phyloP scores from a whole-genome alignment of 53 echinoderm and acorn worm species.

The Stichopus horrens region DNA sequence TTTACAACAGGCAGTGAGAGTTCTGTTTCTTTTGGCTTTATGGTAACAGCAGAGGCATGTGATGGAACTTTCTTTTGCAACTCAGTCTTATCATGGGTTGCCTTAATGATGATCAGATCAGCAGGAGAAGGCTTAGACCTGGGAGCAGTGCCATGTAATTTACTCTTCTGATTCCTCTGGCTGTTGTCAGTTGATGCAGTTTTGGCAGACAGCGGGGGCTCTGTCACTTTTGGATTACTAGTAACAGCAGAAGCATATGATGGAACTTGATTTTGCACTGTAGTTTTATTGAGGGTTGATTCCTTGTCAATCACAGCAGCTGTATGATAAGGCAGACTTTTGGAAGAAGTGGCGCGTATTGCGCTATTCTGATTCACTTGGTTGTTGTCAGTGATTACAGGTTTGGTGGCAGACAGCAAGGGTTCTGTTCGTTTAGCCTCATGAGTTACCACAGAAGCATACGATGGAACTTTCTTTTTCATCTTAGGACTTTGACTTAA shows the following conservation, averaged over 20 bases:
- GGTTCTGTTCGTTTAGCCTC: not conserved
- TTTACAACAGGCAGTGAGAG: not conserved
- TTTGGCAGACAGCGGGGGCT: not conserved
- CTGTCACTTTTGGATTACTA: not conserved
- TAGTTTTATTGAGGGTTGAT: too few species aligned
- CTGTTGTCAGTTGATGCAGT: not conserved
- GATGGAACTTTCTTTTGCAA: not conserved
- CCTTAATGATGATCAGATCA: not conserved
- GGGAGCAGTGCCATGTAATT: not conserved
- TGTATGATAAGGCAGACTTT: too few species aligned
- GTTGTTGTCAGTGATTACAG: not conserved
- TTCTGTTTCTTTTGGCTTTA: not conserved
- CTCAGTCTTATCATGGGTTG: not conserved
- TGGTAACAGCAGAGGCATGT: not conserved
- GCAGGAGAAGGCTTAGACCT: not conserved
- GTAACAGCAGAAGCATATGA: not conserved
- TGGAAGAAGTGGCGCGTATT: too few species aligned
- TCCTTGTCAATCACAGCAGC: too few species aligned
- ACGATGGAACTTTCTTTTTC: not conserved
- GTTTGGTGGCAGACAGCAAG: not conserved
- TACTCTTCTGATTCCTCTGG: not conserved
- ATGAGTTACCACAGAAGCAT: not conserved
- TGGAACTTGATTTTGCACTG: not conserved
- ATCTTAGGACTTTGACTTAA: not conserved
- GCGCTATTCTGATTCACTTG: too few species aligned